Evolutionary conservation across 2,888 invertebrate species (phyloP).

Genomic region (Coelinius sp.): DNA sequence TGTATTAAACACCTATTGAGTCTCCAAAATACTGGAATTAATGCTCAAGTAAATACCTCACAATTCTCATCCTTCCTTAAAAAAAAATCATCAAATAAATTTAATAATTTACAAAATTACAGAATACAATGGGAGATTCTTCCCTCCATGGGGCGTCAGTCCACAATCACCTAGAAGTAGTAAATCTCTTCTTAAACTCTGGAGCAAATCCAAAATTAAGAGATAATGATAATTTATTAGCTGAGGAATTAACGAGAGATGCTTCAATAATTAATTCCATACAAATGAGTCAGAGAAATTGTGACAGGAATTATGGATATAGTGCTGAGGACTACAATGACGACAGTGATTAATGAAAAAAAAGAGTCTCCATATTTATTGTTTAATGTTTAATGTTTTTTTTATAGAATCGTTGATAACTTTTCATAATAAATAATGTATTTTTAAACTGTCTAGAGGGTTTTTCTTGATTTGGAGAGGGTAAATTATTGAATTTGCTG

Average conservation of each 20-base stretch:
- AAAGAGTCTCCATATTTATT: conserved; percentile 1
- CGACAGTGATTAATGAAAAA: conserved; percentile 67
- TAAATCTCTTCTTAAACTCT: conserved; percentile 72
- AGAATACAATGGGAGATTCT: conserved; percentile 80
- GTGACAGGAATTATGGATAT: conserved; percentile 55
- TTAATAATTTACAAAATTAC: conserved; percentile 43
- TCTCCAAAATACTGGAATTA: conserved; percentile 64
- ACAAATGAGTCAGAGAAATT: conserved; percentile 59
- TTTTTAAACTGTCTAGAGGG: too few species aligned
- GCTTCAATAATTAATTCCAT: conserved; percentile 65
- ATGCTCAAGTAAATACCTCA: conserved; percentile 67
- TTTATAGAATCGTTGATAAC: background rate
- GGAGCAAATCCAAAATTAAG: conserved; percentile 71
- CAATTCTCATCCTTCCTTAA: background rate
- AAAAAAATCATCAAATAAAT: background rate
- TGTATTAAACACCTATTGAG: conserved; percentile 73
- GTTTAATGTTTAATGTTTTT: background rate
- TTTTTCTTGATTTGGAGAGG: background rate
- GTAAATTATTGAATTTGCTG: conserved; percentile 66
- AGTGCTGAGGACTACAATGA: conserved; percentile 68
- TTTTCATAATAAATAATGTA: conserved; percentile 9
- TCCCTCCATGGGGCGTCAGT: conserved; percentile 76
- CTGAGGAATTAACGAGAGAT: conserved; percentile 73
- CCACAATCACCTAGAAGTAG: conserved; percentile 75
- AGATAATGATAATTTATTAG: conserved; percentile 73